Evolutionary conservation across 2,113 vertebrate genomes (phyloP).

Genomic region (Acanthisitta chloris): DNA sequence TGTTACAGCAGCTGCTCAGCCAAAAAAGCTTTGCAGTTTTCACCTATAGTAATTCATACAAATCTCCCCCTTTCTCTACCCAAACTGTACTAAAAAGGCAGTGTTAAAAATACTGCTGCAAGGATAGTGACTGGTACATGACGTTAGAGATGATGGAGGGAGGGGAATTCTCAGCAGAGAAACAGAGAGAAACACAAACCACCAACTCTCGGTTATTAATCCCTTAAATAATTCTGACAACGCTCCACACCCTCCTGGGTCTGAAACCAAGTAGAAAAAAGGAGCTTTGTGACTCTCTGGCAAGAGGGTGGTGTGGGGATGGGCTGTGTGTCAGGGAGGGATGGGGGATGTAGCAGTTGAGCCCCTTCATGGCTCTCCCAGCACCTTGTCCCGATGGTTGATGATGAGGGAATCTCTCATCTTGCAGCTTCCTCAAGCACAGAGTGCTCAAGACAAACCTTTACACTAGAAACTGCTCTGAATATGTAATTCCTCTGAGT

Average conservation of each 20-base stretch:
- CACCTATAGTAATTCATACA: neutral
- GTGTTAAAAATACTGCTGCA: neutral
- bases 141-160: neutral
- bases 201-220: neutral
- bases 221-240: neutral
- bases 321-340: neutral
- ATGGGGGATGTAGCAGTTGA: neutral
- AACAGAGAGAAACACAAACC: neutral
- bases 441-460: no score
- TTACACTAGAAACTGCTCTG: fast-evolving
- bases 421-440: no score
- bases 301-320: neutral
- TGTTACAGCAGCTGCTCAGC: neutral
- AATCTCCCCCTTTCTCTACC: neutral
- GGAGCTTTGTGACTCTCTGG: neutral
- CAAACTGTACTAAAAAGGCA: neutral
- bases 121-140: fast-evolving
- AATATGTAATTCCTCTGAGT: fast-evolving
- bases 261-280: neutral
- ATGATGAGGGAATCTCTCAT: neutral
- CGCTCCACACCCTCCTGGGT: neutral
- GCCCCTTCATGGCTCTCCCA: neutral
- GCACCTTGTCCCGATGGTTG: fast-evolving
- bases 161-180: neutral
- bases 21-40: neutral